Evolutionary conservation across 2,113 vertebrate species (phyloP), one percentile per base, ranked within the genome.

Genomic region (Sphyrna mokarran): DNA sequence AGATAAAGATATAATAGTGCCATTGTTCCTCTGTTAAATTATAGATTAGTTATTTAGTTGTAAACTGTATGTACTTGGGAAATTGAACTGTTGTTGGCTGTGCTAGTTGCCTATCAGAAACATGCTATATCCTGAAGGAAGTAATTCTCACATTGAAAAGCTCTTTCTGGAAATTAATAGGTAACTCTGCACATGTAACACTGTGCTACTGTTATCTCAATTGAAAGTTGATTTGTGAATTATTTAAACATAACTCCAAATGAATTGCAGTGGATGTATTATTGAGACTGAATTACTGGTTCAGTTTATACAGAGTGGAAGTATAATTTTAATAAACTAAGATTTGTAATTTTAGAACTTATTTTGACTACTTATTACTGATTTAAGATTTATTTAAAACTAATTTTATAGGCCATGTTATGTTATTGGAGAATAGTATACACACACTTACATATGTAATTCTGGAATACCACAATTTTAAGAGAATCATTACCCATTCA

Each of bases 171-270:
- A 33, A 90, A 48, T 89, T 89, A 89, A 89, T 54, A 54, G 58
- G 87, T 61, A 90, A 61, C 14, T 90, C 58, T 61, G 87, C 87
- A 33, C 58, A 58, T 89, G 48, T 90, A 61, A 90, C 29, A 90
- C 58, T 90, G 6, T n/a, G 11, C 87, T 23, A 90, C 54, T 29
- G 48, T 90, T 33, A 61, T 89, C 54, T 90, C 29, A 13, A 61
- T 90, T 54, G 22, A 90, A 90, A 16, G 54, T 90, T 90, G 48
- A 90, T 90, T 90, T 90, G 29, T n/a, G 87, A 90, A 90, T 90
- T 90, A 33, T 61, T 90, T 90, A 90, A 54, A 33, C 58, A 61
- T 33, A 61, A 33, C 8, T 89, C 86, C 2, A 40, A 29, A 58
- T 54, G 9, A 89, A 58, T 89, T 54, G 3, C 22, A 58, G 26